Evolutionary conservation across 2,797 vertebrate genomes (phyloP).

Genomic region (Spinibarbus caldwelli): DNA sequence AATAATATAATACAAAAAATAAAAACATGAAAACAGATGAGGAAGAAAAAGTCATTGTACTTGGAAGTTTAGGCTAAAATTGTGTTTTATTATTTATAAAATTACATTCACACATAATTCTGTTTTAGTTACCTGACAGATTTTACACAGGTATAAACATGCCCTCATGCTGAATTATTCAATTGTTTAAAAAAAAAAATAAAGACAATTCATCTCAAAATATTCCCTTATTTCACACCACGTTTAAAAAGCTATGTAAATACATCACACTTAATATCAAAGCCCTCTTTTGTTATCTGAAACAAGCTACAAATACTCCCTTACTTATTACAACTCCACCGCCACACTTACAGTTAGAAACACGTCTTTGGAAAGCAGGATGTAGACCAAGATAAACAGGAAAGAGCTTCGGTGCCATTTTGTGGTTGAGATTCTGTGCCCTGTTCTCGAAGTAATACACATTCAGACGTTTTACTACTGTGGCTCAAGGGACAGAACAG

Average conservation of each 20-base stretch:
- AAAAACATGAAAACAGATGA: neutral
- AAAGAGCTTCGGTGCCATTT: constrained; percentile 46
- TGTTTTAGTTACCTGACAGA: constrained; percentile 55
- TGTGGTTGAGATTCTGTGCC: constrained; percentile 24
- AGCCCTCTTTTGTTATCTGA: constrained; percentile 50
- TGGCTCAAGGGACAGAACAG: constrained; percentile 52
- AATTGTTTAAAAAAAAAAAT: constrained; percentile 40
- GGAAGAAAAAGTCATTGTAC: constrained; percentile 15
- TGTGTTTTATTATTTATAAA: constrained; percentile 71
- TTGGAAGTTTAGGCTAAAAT: constrained; percentile 54
- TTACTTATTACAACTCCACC: constrained; percentile 47
- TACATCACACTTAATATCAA: constrained; percentile 55
- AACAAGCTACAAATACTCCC: constrained; percentile 55
- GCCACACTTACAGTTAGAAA: constrained; percentile 52
- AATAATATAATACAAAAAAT: neutral
- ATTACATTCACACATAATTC: constrained; percentile 67
- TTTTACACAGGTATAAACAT: constrained; percentile 48
- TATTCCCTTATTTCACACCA: constrained; percentile 56
- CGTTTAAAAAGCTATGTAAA: constrained; percentile 54
- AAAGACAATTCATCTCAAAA: constrained; percentile 54
- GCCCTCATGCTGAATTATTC: constrained; percentile 45
- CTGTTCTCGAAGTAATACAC: constrained; percentile 45
- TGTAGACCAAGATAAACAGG: constrained; percentile 47
- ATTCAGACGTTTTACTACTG: constrained; percentile 52
- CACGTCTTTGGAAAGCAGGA: constrained; percentile 60